A percentile compares a stretch with the other conserved stretches of the same genome.
Evolutionary conservation across 2,888 invertebrate species (phyloP).

Genomic region (Orchestes rusci): DNA sequence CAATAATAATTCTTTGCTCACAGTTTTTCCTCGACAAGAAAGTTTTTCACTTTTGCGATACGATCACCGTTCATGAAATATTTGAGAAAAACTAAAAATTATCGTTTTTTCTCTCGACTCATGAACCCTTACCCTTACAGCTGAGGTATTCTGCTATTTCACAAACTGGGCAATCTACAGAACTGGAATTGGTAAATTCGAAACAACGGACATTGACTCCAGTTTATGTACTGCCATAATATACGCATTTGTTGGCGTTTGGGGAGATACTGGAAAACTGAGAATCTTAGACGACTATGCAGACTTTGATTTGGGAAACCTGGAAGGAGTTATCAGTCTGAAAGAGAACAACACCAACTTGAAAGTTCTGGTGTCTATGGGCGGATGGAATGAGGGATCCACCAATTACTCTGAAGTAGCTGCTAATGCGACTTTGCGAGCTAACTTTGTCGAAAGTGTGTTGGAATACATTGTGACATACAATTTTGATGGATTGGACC

Average conservation of each 20-base stretch:
- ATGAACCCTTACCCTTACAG: too few species aligned
- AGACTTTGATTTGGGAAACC: slow-evolving; percentile 19
- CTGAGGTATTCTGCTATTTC: too few species aligned
- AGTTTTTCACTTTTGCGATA: too few species aligned
- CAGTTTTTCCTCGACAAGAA: too few species aligned
- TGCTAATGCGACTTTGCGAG: slow-evolving; percentile 33
- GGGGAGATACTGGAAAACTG: slow-evolving; percentile 12
- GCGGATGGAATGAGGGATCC: slow-evolving; percentile 57
- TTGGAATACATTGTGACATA: not conserved
- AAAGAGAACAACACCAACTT: slow-evolving; percentile 46
- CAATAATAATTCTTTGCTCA: too few species aligned
- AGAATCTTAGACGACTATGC: slow-evolving; percentile 10
- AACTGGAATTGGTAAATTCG: slow-evolving; percentile 28
- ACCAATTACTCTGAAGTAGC: slow-evolving; percentile 42
- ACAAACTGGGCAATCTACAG: slow-evolving; percentile 31
- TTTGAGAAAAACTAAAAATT: too few species aligned
- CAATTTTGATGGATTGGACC: too few species aligned
- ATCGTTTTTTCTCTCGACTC: too few species aligned
- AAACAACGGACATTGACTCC: slow-evolving; percentile 27
- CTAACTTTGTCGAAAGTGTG: not conserved
- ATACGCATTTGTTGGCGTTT: slow-evolving; percentile 29
- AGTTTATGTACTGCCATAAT: slow-evolving; percentile 30
- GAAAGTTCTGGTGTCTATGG: slow-evolving; percentile 56
- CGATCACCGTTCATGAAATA: too few species aligned
- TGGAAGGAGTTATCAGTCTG: slow-evolving; percentile 31